Percentiles rank a stretch among this genome's conserved stretches.
Conservation (phyloP, 2,888 invertebrate species). For the Choristoneura rosaceana region DNA sequence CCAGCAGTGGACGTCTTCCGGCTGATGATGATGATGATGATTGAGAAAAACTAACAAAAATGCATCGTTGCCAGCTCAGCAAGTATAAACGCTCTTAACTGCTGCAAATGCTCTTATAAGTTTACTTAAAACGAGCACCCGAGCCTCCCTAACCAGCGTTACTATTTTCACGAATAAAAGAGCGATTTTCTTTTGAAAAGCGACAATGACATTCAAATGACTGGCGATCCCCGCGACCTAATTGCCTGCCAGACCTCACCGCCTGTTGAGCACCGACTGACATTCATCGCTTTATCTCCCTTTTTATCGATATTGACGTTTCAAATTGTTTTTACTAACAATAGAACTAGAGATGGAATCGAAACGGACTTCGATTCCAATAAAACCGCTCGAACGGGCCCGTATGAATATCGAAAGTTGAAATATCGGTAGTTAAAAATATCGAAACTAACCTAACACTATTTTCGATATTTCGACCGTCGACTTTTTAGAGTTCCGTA, state of each 20-base stretch:
- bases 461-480: too few species aligned
- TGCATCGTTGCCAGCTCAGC: too few species aligned
- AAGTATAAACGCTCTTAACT: too few species aligned
- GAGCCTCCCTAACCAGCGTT: neutral
- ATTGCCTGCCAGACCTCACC: conserved; percentile 32
- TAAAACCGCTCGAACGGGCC: too few species aligned
- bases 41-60: too few species aligned
- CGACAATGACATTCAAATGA: conserved; percentile 15
- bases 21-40: too few species aligned
- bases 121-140: neutral
- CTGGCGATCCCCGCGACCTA: conserved; percentile 13
- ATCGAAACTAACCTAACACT: too few species aligned
- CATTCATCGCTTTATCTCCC: conserved; percentile 13
- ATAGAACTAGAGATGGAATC: neutral
- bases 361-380: neutral
- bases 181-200: neutral
- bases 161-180: neutral
- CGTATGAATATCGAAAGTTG: too few species aligned
- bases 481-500: too few species aligned
- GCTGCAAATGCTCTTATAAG: too few species aligned
- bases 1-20: too few species aligned
- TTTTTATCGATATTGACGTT: conserved; percentile 17
- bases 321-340: conserved; percentile 21
- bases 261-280: conserved; percentile 6
- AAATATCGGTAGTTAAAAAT: too few species aligned